Evolutionary conservation across 2,888 invertebrate genomes (phyloP), one percentile per base, ranked within the genome.

Genomic region (Magallana nippona): DNA sequence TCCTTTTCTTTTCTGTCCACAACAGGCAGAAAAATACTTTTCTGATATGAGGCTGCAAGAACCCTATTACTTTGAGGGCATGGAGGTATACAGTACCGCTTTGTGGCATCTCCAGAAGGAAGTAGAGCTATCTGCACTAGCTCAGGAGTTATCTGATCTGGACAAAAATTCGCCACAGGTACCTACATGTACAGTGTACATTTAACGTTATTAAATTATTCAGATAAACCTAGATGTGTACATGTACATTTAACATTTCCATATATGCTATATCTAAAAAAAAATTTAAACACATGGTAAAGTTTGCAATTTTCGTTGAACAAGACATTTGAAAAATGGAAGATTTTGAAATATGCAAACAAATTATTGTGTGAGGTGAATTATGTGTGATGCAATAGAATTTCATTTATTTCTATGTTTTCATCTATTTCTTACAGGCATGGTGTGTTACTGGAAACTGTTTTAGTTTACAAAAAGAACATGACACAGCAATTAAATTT

Each of bases 361-460:
- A 44, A 5, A 44, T 44, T n/a, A 5, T 71, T 71, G 10, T 13
- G 3, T 71, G 1, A 13, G 19, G 8, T 17, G 11, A 79, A 79
- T 79, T 78, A 44, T n/a, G n/a, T n/a, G n/a, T 11, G 15, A 27
- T 17, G 81, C 8, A 22, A 63, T 1, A n/a, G 11, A 11, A 17
- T 55, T 19, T 11, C 19, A 62, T 17, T 11, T 56, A n/a, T n/a
- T n/a, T 57, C 2, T n/a, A 1, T 10, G 44, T 44, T 44, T 44
- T 44, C 44, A 44, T 44, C 44, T 44, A 44, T 44, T 44, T 44
- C 44, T 88, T 97, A 0, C 96, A 98, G 90, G 97, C 98, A 2
- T 99, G 99, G 98, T 97, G 98, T 93, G 98, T 97, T 1, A 97
- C 97, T 58, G 99, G 99, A 1, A 99, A 99, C 94, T 98, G 99